Evolutionary conservation across 2,797 vertebrate genomes (phyloP).

Genomic region (Chromobotia macracanthus): DNA sequence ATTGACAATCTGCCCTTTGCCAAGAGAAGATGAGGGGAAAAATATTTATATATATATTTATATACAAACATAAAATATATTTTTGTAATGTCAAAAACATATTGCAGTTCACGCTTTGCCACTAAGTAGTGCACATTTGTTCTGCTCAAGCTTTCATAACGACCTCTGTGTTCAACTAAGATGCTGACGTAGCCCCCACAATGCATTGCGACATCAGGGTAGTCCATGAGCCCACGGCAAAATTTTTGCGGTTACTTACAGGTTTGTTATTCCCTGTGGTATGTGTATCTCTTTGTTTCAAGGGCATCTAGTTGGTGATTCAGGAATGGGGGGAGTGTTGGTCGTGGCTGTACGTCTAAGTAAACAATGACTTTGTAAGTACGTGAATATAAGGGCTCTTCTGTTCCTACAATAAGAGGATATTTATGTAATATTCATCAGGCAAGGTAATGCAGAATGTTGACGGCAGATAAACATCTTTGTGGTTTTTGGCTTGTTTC

Average conservation of each 20-base stretch:
- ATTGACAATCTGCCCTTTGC: conserved; percentile 1
- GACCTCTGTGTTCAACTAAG: not conserved
- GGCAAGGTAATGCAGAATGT: conserved; percentile 13
- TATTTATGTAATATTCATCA: conserved; percentile 44
- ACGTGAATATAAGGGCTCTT: conserved; percentile 46
- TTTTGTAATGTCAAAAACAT: conserved; percentile 40
- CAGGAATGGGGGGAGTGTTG: conserved; percentile 36
- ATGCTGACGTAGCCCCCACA: conserved; percentile 8
- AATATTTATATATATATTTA: too few relatives aligned
- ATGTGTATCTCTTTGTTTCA: conserved; percentile 53
- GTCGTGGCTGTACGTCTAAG: conserved; percentile 48
- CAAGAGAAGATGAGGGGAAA: conserved; percentile 11
- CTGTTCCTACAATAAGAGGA: conserved; percentile 45
- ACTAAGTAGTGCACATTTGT: conserved; percentile 14
- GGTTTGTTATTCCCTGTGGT: conserved; percentile 40
- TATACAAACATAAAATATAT: conserved; percentile 3
- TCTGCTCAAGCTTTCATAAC: not conserved
- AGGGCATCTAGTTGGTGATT: conserved; percentile 50
- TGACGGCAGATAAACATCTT: conserved; percentile 30
- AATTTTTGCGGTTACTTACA: conserved; percentile 37
- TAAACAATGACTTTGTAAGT: conserved; percentile 50
- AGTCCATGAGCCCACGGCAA: conserved; percentile 31
- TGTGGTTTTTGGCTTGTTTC: conserved; percentile 28
- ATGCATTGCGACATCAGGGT: conserved; percentile 15
- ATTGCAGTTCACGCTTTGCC: conserved; percentile 11